Percentiles rank a stretch among this genome's conserved stretches.
Conservation (phyloP, 2,888 invertebrate genomes). For the Drosophila macrospina region DNA sequence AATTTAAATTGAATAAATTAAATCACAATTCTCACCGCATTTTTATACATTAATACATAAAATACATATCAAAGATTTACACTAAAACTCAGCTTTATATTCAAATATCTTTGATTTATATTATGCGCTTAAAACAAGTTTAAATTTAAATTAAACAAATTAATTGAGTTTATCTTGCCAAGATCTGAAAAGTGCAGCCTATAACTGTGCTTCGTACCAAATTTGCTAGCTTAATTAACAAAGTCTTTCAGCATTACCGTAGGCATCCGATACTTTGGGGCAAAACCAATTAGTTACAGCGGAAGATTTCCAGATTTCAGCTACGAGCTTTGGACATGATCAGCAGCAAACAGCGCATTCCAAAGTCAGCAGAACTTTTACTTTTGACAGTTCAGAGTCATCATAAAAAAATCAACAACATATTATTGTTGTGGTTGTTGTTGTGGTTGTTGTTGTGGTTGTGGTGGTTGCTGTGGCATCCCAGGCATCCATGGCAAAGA, state of each 20-base stretch:
- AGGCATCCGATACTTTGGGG: slow-evolving; percentile 11
- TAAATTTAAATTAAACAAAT: not conserved
- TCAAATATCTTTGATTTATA: too few species aligned
- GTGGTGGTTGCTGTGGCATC: slow-evolving; percentile 34
- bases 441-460: slow-evolving; percentile 15
- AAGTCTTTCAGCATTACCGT: slow-evolving; percentile 11
- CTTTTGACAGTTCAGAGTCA: slow-evolving; percentile 63
- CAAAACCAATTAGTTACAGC: slow-evolving; percentile 60
- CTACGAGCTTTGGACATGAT: slow-evolving; percentile 31
- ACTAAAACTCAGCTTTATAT: too few species aligned
- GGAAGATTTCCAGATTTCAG: slow-evolving; percentile 24
- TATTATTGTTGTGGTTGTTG: not conserved
- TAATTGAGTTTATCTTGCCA: slow-evolving; percentile 6
- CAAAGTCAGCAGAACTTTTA: slow-evolving; percentile 74
- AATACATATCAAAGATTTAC: not conserved
- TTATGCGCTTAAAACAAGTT: too few species aligned
- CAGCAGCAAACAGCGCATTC: slow-evolving; percentile 56
- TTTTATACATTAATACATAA: not conserved
- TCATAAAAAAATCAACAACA: slow-evolving; percentile 40
- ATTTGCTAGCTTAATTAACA: slow-evolving; percentile 3
- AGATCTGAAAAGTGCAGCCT: slow-evolving; percentile 6
- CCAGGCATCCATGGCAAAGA: slow-evolving; percentile 47
- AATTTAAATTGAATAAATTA: too few species aligned
- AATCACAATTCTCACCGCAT: not conserved
- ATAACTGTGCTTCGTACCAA: slow-evolving; percentile 13